Evolutionary conservation across 2,113 vertebrate species (phyloP).

Genomic region (Malurus elegans): DNA sequence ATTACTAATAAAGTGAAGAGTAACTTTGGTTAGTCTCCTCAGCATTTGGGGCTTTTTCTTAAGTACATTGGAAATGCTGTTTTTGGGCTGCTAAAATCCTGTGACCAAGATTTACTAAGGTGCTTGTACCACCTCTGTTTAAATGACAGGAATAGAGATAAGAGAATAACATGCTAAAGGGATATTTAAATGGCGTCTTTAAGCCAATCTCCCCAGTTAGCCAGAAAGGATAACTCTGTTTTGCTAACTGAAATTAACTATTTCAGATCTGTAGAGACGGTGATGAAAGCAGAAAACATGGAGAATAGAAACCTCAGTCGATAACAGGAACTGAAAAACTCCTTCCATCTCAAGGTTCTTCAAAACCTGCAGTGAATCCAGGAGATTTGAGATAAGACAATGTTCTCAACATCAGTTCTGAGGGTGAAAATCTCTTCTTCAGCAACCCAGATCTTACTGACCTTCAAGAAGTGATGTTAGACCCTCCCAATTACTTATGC

Average conservation of each 20-base stretch:
- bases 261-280: neutral
- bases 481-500: neutral
- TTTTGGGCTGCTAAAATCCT: neutral
- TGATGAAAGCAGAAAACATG: neutral
- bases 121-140: neutral
- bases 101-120: neutral
- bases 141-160: neutral
- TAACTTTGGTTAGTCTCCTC: neutral
- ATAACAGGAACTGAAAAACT: neutral
- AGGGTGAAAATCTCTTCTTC: neutral
- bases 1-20: neutral
- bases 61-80: neutral
- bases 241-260: neutral
- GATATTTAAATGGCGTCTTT: neutral
- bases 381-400: accelerated
- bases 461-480: neutral
- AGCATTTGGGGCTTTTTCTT: neutral
- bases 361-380: neutral
- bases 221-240: neutral
- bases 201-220: neutral
- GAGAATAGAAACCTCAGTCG: neutral
- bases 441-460: neutral
- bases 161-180: neutral
- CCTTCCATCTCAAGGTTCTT: neutral
- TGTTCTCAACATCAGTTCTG: neutral